These are phyloP conservation scores for Drosophila incognita DNA, from an alignment of 2,888 invertebrate species.

Conservation along the genomic window DNA sequence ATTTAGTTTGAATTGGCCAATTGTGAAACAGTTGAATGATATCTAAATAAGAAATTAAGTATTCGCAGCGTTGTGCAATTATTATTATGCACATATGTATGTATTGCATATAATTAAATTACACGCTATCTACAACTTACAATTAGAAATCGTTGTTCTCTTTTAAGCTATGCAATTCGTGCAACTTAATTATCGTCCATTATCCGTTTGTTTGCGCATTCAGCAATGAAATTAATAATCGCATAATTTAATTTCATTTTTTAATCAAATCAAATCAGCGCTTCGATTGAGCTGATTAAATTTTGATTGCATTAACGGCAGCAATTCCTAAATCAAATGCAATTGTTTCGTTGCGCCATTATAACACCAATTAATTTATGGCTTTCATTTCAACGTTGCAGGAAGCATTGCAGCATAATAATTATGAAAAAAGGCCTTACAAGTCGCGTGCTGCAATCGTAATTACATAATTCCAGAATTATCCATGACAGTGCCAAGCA, in stretches of 20 bases:
- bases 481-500: slow-evolving; percentile 64
- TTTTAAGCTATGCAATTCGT: neutral
- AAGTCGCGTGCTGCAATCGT: slow-evolving; percentile 43
- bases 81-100: slow-evolving; percentile 3
- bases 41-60: slow-evolving; percentile 30
- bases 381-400: slow-evolving; percentile 48
- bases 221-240: slow-evolving; percentile 30
- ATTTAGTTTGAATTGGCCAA: slow-evolving; percentile 29
- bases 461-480: slow-evolving; percentile 78
- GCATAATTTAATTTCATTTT: slow-evolving; percentile 48
- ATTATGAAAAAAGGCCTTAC: slow-evolving; percentile 17
- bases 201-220: slow-evolving; percentile 25
- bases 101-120: slow-evolving; percentile 20
- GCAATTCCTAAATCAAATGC: slow-evolving; percentile 73
- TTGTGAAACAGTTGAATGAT: slow-evolving; percentile 37
- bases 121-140: neutral
- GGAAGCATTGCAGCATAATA: slow-evolving; percentile 1
- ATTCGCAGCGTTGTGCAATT: slow-evolving; percentile 35
- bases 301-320: slow-evolving; percentile 43
- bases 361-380: slow-evolving; percentile 63
- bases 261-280: slow-evolving; percentile 28
- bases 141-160: slow-evolving; percentile 7
- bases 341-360: slow-evolving; percentile 62
- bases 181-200: slow-evolving; percentile 41
- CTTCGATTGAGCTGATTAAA: slow-evolving; percentile 44